Base-by-base conservation (phyloP, 2,888 invertebrate species). In the Siphonodentalium dalli region DNA sequence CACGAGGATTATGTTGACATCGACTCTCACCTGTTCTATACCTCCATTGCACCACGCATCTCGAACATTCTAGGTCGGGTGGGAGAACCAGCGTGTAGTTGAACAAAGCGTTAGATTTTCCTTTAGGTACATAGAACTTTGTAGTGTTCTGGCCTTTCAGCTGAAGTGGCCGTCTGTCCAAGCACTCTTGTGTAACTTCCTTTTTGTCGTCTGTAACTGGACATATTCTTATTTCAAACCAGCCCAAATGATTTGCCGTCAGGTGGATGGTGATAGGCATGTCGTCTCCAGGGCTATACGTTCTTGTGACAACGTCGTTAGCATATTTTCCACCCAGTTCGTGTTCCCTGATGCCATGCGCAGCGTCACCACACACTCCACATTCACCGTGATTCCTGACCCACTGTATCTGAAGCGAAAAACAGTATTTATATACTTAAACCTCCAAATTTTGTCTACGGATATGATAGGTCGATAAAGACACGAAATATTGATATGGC, bases 301-400 rank as follows among this genome's bases (percentile, higher is more conserved):
- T 62, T 6, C 75, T 58, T 2, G 73, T 69, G 18, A 80, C 73
- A 23, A 75, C 71, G 4, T 77, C 78, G 28, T 70, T 72, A 6
- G 74, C 78, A 54, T 71, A 79, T 26, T 65, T 67, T 2, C 79
- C 80, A 4, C 75, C 70, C 21, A 70, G 72, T 49, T 79, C 78
- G 57, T 80, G 75, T 6, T 68, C 62, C 21, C 75, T 65, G 7
- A 71, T 69, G 2, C 68, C 68, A 33, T 72, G 67, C 75, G 87
- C 89, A 2, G 92, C 88, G 81, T 95, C 94, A 0, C 95, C 95
- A 75, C 95, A 95, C 31, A 92, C 86, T 0, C 94, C 95, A 6
- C 44, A 44, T 44, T 44, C 34, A 9, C 44, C 44, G 13, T 31
- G 65, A 54, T 76, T 69, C 21, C 66, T 54, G 2, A 64, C 41